Base-by-base conservation (phyloP, 2,888 invertebrate species). In the Heteromyza rotundicornis region DNA sequence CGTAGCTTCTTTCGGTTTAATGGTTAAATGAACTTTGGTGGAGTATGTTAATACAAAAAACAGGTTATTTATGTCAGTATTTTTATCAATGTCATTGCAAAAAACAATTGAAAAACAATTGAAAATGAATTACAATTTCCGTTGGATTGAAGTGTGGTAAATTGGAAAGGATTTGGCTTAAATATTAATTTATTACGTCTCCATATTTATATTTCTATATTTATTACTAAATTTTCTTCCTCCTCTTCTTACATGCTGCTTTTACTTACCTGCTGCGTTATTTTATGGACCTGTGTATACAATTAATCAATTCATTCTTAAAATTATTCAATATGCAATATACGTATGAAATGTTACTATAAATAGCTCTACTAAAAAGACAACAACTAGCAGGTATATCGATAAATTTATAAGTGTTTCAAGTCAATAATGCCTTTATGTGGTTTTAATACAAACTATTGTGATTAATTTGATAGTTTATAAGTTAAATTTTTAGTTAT, bases 301-400 rank as follows among this genome's bases (percentile, higher is more conserved):
- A 32, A 32, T 8, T 12, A 32, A 32, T 8, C 12, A 32, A 8
- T 32, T 32, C 12, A n/a, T n/a, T n/a, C n/a, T n/a, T n/a, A n/a
- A n/a, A n/a, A n/a, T n/a, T n/a, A n/a, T n/a, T n/a, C n/a, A n/a
- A n/a, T n/a, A n/a, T n/a, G n/a, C n/a, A n/a, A n/a, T n/a, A n/a
- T n/a, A n/a, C n/a, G n/a, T n/a, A n/a, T n/a, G n/a, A n/a, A n/a
- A n/a, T n/a, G n/a, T n/a, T n/a, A n/a, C n/a, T n/a, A n/a, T n/a
- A n/a, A 60, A 54, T 47, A 80, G 80, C 74, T 81, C 80, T 75
- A 80, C 81, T 75, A 81, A 81, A 81, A 82, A 81, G 77, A 81
- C 81, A 72, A 81, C 81, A 78, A 81, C 79, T 70, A 81, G 78
- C 80, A 81, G 81, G 80, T 80, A 80, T 71, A 40, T 27, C 5